phyloP scores from a whole-genome alignment of 1,140 invertebrate genomes.

The Tetraneura akinire region DNA sequence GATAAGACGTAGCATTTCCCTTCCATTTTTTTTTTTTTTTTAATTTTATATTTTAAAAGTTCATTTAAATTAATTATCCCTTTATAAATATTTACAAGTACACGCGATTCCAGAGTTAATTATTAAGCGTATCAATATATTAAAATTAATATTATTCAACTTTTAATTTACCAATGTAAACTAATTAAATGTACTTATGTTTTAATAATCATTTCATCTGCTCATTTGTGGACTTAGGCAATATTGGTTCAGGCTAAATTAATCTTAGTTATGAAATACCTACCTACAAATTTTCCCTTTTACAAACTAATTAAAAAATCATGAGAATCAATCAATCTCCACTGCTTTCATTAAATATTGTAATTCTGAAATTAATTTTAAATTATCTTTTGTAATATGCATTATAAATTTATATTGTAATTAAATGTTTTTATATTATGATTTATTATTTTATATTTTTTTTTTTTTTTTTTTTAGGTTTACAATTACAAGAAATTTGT shows the following conservation, averaged over 20 bases:
- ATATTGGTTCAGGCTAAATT: too few relatives aligned
- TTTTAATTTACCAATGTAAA: neutral
- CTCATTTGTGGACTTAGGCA: too few relatives aligned
- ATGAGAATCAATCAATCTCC: neutral
- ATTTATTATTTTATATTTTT: neutral
- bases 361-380: conserved; percentile 24
- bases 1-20: too few relatives aligned
- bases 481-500: neutral
- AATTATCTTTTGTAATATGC: too few relatives aligned
- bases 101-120: too few relatives aligned
- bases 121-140: too few relatives aligned
- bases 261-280: neutral
- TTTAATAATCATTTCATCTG: neutral
- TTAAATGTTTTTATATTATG: neutral
- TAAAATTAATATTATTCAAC: too few relatives aligned
- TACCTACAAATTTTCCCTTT: neutral
- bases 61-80: too few relatives aligned
- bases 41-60: too few relatives aligned
- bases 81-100: too few relatives aligned
- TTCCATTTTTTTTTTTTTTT: too few relatives aligned
- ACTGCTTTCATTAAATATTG: neutral
- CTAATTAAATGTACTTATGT: neutral
- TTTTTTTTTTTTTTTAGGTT: conserved; percentile 9
- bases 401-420: neutral
- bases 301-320: neutral